Base-by-base conservation (phyloP, 2,888 invertebrate species). In the Flexamia atlantica region DNA sequence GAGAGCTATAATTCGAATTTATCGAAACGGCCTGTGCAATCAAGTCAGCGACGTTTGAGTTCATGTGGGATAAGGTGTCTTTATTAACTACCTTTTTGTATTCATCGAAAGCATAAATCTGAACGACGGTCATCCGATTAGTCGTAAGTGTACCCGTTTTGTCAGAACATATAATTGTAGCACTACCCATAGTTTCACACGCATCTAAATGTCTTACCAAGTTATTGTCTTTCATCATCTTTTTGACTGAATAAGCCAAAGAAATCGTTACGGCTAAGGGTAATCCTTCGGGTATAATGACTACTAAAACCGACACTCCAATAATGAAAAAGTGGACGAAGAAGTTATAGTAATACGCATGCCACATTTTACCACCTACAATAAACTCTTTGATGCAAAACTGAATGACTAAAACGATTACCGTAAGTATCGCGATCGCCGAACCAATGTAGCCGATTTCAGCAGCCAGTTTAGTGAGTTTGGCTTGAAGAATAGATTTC, bases 361-460 rank as follows among this genome's bases (percentile, higher is more conserved):
- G 88, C 90, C 91, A 91, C n/a, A 87, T 85, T 81, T 89, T 88
- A 79, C 90, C 88, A 3, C 91, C 88, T 50, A 93, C 89, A 36
- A 90, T 91, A 89, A 93, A 94, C 82, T 90, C 91, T 5, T 90
- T 89, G 10, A 94, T 90, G 87, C 92, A 92, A 90, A 93, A 94
- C 85, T 92, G 91, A 79, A 93, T 89, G 83, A 93, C 91, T 85
- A 94, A 90, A 85, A 94, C 93, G 76, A 94, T 89, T 23, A 94
- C 93, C 7, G 94, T 94, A 81, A 93, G 89, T 14, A 93, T 91
- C 81, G 94, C 94, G 83, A 94, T 92, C 74, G 91, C 91, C 17
- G 93, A 93, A 86, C 93, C 93, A 91, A 92, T 93, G 89, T 94
- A 94, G 70, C 94, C 94, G 87, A 94, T 94, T 88, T 94, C 93